phyloP scores from a whole-genome alignment of 2,113 vertebrate genomes.

The Myotis davidii region DNA sequence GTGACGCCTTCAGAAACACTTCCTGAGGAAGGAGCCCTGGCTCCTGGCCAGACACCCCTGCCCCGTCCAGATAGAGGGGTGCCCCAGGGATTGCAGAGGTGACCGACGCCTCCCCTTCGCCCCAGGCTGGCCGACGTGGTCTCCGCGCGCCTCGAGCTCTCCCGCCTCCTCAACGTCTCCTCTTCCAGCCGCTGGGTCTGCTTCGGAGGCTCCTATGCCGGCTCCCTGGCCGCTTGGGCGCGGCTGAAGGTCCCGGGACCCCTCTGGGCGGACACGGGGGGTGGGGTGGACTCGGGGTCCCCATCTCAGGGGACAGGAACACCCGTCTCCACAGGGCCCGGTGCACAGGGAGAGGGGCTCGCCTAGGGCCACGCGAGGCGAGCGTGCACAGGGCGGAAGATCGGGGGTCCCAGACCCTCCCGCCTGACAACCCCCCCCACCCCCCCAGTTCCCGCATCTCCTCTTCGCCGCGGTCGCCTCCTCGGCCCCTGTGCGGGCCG shows the following conservation, averaged over 20 bases:
- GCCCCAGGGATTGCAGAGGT: not conserved
- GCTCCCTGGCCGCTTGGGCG: conserved; percentile 91
- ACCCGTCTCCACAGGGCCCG: not conserved
- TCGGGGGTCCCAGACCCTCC: not conserved
- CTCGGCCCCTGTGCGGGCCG: conserved; percentile 89
- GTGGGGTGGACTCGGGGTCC: not conserved
- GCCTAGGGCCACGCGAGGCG: not conserved
- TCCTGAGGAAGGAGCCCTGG: not conserved
- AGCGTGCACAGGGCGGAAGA: not conserved
- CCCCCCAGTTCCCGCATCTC: conserved; percentile 89
- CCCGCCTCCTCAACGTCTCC: conserved; percentile 84
- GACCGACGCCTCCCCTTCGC: not conserved
- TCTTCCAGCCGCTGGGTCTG: conserved; percentile 89
- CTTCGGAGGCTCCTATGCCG: conserved; percentile 92
- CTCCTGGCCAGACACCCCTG: not conserved
- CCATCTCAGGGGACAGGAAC: not conserved
- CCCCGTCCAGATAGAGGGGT: not conserved
- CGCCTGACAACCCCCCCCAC: not conserved
- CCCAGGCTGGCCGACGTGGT: conserved; percentile 87
- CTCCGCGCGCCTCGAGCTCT: conserved; percentile 84
- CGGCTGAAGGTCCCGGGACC: conserved; percentile 86
- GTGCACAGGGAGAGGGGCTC: not conserved
- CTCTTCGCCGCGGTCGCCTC: conserved; percentile 90
- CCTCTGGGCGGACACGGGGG: not conserved
- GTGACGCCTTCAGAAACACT: not conserved